Evolutionary conservation across 2,113 vertebrate genomes (phyloP), one percentile per base, ranked within the genome.

Genomic region (Podiceps cristatus): DNA sequence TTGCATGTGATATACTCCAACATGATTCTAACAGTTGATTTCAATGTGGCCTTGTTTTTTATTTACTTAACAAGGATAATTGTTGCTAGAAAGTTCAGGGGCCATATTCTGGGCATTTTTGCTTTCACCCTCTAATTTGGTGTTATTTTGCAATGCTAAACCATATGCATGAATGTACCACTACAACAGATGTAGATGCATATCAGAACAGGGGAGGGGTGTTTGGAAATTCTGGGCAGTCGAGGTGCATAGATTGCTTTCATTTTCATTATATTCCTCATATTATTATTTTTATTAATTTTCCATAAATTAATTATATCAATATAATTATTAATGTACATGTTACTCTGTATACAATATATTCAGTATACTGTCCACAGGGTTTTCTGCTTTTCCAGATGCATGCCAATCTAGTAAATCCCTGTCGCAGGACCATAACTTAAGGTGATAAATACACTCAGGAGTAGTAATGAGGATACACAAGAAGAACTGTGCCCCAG

Each of bases 71-170:
- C n/a, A 50, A 49, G 47, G 19, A 47, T 69, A 59, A 72, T 63
- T 80, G 27, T 73, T 94, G 31, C 71, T 91, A 88, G 49, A 79
- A 73, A 76, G 82, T 80, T 91, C 71, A 89, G 45, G 94, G 75
- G 52, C 29, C 40, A 63, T 45, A 24, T 78, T 88, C 60, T 86
- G 37, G 8, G 4, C 10, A 10, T 44, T 83, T 86, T 60, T 83
- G 8, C 23, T 90, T 83, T 87, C 76, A 40, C 24, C 56, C 40
- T 86, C 40, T 64, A 69, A 63, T 37, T 78, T 3, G 0, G 2
- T 72, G 50, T 53, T 74, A 67, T 63, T 86, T 87, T 92, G 19
- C 23, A 69, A 31, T 45, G 50, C 14, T 64, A 76, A 92, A 56
- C 35, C 12, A 18, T 20, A 50, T 8, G 19, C 14, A 28, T 22